phyloP scores from a whole-genome alignment of 2,113 vertebrate species.

The Poeciliopsis occidentalis region DNA sequence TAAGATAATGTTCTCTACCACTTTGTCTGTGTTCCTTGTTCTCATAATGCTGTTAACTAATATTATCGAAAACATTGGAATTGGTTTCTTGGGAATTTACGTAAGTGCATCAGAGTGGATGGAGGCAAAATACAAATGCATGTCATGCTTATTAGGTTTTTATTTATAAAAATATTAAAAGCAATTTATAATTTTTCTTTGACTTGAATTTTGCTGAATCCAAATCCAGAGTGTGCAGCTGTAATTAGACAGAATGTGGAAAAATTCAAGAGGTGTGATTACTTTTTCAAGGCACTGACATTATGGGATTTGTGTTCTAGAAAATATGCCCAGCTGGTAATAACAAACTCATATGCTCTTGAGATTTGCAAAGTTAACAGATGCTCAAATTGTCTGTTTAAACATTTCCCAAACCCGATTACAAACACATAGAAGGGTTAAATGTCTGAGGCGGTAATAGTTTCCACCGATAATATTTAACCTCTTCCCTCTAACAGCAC shows the following conservation, averaged over 20 bases:
- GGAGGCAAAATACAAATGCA: neutral
- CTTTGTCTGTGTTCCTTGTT: no score
- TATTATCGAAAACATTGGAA: neutral
- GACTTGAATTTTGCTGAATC: neutral
- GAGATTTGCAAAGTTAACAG: constrained; percentile 65
- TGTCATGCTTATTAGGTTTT: neutral
- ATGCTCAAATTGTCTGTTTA: constrained; percentile 62
- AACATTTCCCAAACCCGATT: constrained; percentile 68
- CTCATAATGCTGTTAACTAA: no score
- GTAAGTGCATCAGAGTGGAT: neutral
- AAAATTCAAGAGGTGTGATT: neutral
- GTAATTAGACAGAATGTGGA: neutral
- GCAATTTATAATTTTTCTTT: neutral
- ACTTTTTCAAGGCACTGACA: constrained; percentile 36
- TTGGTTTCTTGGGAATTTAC: neutral
- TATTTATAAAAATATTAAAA: neutral
- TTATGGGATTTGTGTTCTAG: constrained; percentile 43
- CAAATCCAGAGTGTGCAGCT: neutral
- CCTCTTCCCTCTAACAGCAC: constrained; percentile 52
- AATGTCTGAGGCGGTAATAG: constrained; percentile 47
- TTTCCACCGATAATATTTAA: constrained; percentile 65
- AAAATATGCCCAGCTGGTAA: constrained; percentile 66
- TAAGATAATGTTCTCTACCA: neutral
- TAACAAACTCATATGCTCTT: constrained; percentile 54
- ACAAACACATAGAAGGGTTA: constrained; percentile 66